Conservation (phyloP, 2,113 vertebrate species). For the Chitala chitala region DNA sequence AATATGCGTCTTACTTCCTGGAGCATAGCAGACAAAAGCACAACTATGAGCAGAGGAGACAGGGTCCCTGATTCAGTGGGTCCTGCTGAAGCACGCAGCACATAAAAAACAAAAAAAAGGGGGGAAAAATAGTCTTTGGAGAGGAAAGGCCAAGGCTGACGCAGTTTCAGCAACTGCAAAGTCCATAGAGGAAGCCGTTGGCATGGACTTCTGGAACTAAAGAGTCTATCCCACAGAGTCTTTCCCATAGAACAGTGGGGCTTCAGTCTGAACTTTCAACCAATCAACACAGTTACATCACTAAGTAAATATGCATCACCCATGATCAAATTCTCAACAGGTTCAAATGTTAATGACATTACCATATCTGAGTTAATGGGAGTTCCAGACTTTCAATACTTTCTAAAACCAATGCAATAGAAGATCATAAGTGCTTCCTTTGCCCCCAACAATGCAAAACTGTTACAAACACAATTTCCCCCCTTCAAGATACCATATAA, state of each 20-base stretch:
- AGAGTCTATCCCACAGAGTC: neutral
- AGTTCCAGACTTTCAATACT: too few species aligned
- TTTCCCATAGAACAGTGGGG: neutral
- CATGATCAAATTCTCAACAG: too few species aligned
- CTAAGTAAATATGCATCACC: neutral
- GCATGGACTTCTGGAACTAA: neutral
- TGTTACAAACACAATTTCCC: too few species aligned
- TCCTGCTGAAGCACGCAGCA: neutral
- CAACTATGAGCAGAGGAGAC: neutral
- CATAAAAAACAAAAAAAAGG: neutral
- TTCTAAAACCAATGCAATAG: too few species aligned
- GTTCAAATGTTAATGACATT: too few species aligned
- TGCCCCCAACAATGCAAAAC: too few species aligned
- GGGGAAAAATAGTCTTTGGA: neutral
- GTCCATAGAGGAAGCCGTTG: neutral
- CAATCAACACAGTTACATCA: neutral
- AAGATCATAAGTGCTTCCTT: too few species aligned
- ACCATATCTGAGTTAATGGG: too few species aligned
- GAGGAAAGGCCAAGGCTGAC: slow-evolving; percentile 5
- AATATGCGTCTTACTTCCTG: too few species aligned
- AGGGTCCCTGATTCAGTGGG: neutral
- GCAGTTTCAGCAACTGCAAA: neutral
- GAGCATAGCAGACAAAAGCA: neutral
- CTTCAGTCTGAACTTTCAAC: neutral
- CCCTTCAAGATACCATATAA: too few species aligned